A percentile compares a stretch with the other conserved stretches of the same genome.
phyloP scores from a whole-genome alignment of 2,888 invertebrate genomes.

The Pachliopta kotzebuea region DNA sequence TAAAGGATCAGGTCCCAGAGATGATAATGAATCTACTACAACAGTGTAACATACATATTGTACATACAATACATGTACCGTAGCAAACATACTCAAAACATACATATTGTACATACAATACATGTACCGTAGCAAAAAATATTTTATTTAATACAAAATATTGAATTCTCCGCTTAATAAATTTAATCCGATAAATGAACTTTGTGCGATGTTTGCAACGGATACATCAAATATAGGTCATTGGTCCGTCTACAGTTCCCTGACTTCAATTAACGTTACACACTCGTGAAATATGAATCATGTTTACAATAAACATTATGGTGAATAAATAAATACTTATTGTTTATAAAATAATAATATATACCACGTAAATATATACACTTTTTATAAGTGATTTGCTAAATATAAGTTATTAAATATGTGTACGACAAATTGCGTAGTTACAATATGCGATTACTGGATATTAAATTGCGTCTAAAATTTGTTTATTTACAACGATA shows the following conservation, averaged over 20 bases:
- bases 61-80: neutral
- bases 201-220: constrained; percentile 15
- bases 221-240: constrained; percentile 53
- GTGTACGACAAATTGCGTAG: too few relatives aligned
- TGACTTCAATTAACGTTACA: constrained; percentile 49
- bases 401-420: too few relatives aligned
- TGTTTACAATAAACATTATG: neutral
- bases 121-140: neutral
- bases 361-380: too few relatives aligned
- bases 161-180: neutral
- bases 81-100: too few relatives aligned
- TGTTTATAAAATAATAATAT: too few relatives aligned
- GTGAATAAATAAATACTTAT: neutral
- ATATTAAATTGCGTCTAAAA: too few relatives aligned
- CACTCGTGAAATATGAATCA: constrained; percentile 19
- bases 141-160: neutral
- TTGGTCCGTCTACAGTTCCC: constrained; percentile 42
- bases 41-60: too few relatives aligned
- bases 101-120: neutral
- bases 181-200: neutral
- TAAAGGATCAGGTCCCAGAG: neutral
- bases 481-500: too few relatives aligned
- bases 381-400: too few relatives aligned
- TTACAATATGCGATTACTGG: too few relatives aligned
- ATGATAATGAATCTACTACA: neutral